Percentiles rank a stretch among this genome's conserved stretches.
phyloP scores from a whole-genome alignment of 2,888 invertebrate species.

The Orthosia incerta region DNA sequence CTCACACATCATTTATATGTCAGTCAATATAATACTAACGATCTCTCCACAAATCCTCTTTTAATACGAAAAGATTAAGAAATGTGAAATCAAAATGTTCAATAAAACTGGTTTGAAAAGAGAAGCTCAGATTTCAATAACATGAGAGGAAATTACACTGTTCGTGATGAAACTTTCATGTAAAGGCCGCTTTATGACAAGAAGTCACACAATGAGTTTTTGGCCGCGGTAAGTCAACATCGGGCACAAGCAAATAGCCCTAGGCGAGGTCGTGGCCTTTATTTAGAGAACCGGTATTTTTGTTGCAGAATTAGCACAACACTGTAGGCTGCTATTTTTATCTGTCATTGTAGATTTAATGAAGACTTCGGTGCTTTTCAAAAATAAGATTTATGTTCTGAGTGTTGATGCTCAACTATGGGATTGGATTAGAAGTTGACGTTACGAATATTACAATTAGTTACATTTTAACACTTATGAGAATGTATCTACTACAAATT shows the following conservation, averaged over 20 bases:
- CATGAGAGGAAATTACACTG: conserved; percentile 81
- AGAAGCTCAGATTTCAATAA: conserved; percentile 78
- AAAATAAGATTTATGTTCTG: neutral
- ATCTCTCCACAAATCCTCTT: conserved; percentile 56
- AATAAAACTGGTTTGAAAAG: conserved; percentile 75
- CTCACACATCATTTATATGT: conserved; percentile 39
- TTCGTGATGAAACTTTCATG: conserved; percentile 78
- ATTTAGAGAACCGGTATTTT: conserved; percentile 78
- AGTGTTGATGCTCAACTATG: neutral
- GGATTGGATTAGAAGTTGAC: neutral
- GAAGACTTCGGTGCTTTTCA: neutral
- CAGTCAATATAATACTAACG: conserved; percentile 56
- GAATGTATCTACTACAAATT: neutral
- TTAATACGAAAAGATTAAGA: conserved; percentile 64
- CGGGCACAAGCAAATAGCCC: conserved; percentile 85
- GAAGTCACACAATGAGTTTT: conserved; percentile 88
- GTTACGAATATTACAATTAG: neutral
- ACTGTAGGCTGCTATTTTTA: conserved; percentile 47
- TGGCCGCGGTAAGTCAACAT: conserved; percentile 83
- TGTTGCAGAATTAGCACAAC: conserved; percentile 72
- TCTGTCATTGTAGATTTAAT: conserved; percentile 19
- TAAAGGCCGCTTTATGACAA: conserved; percentile 81
- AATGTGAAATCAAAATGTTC: conserved; percentile 71
- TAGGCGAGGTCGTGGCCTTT: conserved; percentile 87
- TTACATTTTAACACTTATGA: neutral